Evolutionary conservation across 37 sponge, comb jelly and placozoan genomes (phyloP), one percentile per base, ranked within the genome.

Genomic region (Tethya wilhelma): DNA sequence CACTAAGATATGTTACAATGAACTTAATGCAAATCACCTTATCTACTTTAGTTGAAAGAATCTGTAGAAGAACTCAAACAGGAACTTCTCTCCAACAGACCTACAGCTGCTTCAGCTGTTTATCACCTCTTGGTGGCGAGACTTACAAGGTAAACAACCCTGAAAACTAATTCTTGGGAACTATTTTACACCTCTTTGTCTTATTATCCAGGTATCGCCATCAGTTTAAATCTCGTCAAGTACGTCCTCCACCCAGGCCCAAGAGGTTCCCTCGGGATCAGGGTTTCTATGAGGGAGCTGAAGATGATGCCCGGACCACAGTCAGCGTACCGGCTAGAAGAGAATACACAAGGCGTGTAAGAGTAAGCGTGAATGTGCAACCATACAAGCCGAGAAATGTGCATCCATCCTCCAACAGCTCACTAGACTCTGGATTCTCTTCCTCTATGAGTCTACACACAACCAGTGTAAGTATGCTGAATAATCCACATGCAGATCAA

Each of bases 111-210:
- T 30, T 62, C 87, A 5, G 87, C 88, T 20, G 78, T 86, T 1
- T 91, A 91, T 44, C 39, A 78, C 43, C 59, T 91, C 22, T 23
- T 91, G 44, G 36, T 29, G 14, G 39, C 42, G 2, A 28, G 85
- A 55, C 74, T 90, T 28, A 66, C 22, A 14, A 28, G 67, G 8
- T 66, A 66, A 4, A 32, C 14, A 49, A 14, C 9, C 14, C 53
- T 49, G 53, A 19, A 9, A 19, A 19, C 53, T 14, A 49, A 9
- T 19, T 14, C 53, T 14, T 19, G 9, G 14, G 14, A 49, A 19
- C 9, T 49, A 19, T 49, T 49, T 9, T 49, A 14, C n/a, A n/a
- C n/a, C n/a, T n/a, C n/a, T n/a, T n/a, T n/a, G n/a, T n/a, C n/a
- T n/a, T n/a, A n/a, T n/a, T 19, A 49, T 49, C 14, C 14, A 49